These are phyloP conservation scores for Ptychadena robeensis DNA, from an alignment of 2,797 vertebrate species.

Conservation along the genomic window DNA sequence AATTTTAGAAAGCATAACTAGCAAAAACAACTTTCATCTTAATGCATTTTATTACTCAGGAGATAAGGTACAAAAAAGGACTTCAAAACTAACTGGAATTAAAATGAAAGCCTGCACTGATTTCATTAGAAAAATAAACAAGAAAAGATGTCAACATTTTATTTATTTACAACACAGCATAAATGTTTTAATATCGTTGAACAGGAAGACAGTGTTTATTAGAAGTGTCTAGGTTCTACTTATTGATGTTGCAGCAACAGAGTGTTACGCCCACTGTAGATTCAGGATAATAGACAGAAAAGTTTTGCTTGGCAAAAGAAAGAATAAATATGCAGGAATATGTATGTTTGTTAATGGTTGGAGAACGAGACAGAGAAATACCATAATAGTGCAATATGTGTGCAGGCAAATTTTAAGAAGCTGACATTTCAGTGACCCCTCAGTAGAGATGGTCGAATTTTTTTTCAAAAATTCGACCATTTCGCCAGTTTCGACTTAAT, in stretches of 20 bases:
- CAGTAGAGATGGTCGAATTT: too few species aligned
- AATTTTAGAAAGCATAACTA: constrained; percentile 37
- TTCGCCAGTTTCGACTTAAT: too few species aligned
- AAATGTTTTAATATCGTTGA: constrained; percentile 7
- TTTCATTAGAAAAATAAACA: constrained; percentile 1
- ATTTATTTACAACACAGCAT: background rate
- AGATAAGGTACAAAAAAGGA: constrained; percentile 33
- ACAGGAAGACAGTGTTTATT: background rate
- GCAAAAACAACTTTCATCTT: constrained; percentile 34
- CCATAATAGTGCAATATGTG: too few species aligned
- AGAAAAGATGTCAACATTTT: background rate
- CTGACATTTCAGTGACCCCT: too few species aligned
- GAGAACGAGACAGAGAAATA: too few species aligned
- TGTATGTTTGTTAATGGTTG: too few species aligned
- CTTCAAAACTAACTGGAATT: constrained; percentile 11
- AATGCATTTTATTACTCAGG: constrained; percentile 10
- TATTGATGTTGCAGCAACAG: background rate
- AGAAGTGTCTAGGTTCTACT: background rate
- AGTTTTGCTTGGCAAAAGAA: background rate
- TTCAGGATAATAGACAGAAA: background rate
- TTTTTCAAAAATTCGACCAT: too few species aligned
- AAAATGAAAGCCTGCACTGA: constrained; percentile 11
- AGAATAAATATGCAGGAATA: background rate
- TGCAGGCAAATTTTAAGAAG: too few species aligned
- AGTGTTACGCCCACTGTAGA: background rate